Percentiles rank a stretch among this genome's conserved stretches.
Conservation (phyloP, 2,113 vertebrate genomes). For the Sakesphorus luctuosus region DNA sequence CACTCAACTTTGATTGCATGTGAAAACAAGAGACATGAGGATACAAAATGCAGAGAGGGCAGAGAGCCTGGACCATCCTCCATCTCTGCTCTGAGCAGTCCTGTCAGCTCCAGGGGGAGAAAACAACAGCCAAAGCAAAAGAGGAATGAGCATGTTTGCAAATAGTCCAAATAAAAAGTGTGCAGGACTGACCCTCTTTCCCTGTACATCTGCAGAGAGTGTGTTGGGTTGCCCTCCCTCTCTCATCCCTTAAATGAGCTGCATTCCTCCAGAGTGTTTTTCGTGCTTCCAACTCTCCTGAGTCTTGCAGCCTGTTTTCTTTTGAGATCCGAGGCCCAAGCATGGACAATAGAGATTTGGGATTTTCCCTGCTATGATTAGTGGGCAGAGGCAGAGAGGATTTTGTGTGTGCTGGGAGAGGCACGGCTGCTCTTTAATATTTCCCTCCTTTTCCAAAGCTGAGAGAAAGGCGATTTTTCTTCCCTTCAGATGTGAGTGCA, state of each 20-base stretch:
- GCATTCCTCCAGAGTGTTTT: background rate
- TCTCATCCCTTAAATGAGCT: background rate
- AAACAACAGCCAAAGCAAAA: background rate
- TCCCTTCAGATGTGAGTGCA: background rate
- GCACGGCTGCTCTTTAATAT: background rate
- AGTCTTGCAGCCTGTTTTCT: background rate
- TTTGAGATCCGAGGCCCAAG: background rate
- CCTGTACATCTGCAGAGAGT: fast-evolving
- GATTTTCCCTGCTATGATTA: background rate
- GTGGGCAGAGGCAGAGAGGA: background rate
- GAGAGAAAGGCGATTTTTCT: conserved; percentile 57
- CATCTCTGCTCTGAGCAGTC: background rate
- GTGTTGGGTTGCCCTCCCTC: background rate
- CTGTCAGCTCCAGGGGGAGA: background rate
- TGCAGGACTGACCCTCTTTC: background rate
- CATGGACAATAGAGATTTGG: background rate
- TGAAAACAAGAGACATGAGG: background rate
- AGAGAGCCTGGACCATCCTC: background rate
- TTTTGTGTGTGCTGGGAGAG: background rate
- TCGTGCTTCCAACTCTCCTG: background rate
- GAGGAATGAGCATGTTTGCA: background rate
- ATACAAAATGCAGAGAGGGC: background rate
- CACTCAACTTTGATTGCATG: background rate
- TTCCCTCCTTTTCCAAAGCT: conserved; percentile 16
- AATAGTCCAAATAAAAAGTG: background rate